Evolutionary conservation across 2,888 invertebrate species (phyloP), one percentile per base, ranked within the genome.

Genomic region (Dendrolimus pini): DNA sequence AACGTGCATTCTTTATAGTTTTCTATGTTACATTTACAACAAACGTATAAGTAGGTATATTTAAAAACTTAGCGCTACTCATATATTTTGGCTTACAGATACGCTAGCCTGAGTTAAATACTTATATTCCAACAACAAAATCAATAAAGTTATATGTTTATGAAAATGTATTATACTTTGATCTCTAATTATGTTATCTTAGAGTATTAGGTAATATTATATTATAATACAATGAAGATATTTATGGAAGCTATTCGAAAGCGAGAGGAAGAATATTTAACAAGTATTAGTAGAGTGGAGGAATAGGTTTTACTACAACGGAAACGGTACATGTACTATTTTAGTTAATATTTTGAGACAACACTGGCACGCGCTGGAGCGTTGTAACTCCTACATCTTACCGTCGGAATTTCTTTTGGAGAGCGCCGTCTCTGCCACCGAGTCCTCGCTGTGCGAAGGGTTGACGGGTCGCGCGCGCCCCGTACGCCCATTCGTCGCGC

Each of bases 321-420:
- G 68, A 78, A 74, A 72, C 72, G 76, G 30, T 30, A 30, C 47
- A 47, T 12, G 47, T 47, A 72, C 47, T 47, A 47, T 47, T 47
- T 9, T 7, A 47, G 47, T 47, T 63, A 73, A 73, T 70, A 65
- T 71, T 70, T 66, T 65, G 67, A 68, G 70, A 67, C 62, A 66
- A 67, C 69, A 71, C 64, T 58, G 65, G 64, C 65, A 62, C 61
- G 67, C 69, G 63, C 59, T 61, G 61, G 64, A 60, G 61, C 68
- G 66, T 64, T 30, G 66, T 58, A 63, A 67, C 69, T 65, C 69
- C 66, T 72, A 72, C 75, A 74, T 92, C 95, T 94, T 94, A 96
- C 96, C 96, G 89, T 96, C 96, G 74, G 95, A 96, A 92, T 94
- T 95, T 92, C 93, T 94, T 92, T 96, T 95, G 85, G 94, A 93